Conservation (phyloP, 2,888 invertebrate genomes). For the Drosophila ezoana region DNA sequence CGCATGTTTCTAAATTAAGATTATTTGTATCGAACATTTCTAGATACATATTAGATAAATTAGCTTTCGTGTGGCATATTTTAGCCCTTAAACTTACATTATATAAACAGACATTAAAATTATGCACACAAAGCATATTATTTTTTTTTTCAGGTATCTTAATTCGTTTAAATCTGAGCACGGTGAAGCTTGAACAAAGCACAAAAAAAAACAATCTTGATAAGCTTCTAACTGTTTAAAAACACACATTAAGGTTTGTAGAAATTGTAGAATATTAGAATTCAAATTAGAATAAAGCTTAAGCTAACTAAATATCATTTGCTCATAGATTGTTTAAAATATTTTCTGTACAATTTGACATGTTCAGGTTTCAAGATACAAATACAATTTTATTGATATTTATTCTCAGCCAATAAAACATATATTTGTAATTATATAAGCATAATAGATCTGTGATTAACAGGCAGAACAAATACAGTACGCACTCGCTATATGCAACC, state of each 20-base stretch:
- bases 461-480: no score
- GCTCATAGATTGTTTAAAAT: no score
- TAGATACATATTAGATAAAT: conserved; percentile 50
- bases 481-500: no score
- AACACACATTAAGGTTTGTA: neutral
- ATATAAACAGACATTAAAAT: conserved; percentile 11
- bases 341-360: conserved; percentile 14
- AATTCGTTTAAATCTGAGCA: conserved; percentile 27
- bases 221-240: no score
- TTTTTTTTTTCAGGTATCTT: conserved; percentile 36
- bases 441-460: no score
- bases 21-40: conserved; percentile 35
- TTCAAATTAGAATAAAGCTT: neutral
- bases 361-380: conserved; percentile 15
- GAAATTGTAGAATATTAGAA: neutral
- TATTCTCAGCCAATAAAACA: conserved; percentile 9
- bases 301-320: neutral
- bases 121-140: conserved; percentile 3
- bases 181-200: conserved; percentile 25
- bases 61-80: conserved; percentile 47
- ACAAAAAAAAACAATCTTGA: neutral
- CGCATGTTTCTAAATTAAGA: conserved; percentile 30
- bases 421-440: neutral
- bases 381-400: neutral
- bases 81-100: conserved; percentile 22